These are phyloP conservation scores for Drosophila borborema DNA, from an alignment of 2,888 invertebrate genomes.

Conservation along the genomic window DNA sequence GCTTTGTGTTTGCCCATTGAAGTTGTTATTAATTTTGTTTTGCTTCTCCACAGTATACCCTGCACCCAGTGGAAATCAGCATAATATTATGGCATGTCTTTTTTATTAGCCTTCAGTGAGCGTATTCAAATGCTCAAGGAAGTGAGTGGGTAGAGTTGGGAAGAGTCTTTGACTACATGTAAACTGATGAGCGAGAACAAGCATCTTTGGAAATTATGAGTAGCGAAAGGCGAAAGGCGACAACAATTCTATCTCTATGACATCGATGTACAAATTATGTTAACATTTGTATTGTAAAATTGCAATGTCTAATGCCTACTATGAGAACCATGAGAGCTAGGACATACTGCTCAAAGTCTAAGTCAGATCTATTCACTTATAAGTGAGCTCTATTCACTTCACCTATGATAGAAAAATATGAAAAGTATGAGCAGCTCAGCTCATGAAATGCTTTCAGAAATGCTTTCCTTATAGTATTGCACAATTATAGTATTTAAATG, in stretches of 20 bases:
- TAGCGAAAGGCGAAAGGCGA: neutral
- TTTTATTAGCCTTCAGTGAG: constrained; percentile 2
- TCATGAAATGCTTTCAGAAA: too few species aligned
- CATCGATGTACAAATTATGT: too few species aligned
- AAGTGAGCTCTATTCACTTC: too few species aligned
- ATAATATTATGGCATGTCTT: neutral
- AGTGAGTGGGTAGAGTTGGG: neutral
- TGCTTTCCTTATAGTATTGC: too few species aligned
- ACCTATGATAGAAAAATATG: too few species aligned
- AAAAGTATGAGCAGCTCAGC: too few species aligned
- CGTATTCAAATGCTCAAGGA: neutral
- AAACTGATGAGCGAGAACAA: too few species aligned
- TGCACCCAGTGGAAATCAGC: constrained; percentile 15
- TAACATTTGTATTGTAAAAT: neutral
- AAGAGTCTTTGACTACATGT: too few species aligned
- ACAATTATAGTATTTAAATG: too few species aligned
- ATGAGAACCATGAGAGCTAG: neutral
- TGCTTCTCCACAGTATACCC: neutral
- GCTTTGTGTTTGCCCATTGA: constrained; percentile 9
- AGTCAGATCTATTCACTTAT: too few species aligned
- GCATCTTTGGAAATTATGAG: neutral
- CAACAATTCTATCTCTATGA: neutral
- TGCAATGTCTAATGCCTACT: neutral
- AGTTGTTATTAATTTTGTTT: constrained; percentile 6
- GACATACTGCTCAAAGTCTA: too few species aligned